Conservation (phyloP, 2,797 vertebrate genomes). For the Syncerus caffer region DNA sequence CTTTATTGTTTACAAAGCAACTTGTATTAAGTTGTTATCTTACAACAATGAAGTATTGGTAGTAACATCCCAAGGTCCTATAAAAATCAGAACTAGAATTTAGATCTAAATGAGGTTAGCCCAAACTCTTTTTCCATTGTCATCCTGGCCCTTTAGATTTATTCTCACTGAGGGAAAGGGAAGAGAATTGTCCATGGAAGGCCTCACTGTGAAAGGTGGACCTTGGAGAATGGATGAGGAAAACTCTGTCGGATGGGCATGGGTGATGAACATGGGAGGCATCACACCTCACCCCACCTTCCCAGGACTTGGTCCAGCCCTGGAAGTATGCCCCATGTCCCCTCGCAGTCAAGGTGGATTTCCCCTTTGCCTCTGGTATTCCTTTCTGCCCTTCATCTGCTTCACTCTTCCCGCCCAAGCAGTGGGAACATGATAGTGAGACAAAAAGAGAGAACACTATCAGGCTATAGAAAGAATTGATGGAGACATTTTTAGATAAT, state of each 20-base stretch:
- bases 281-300: not conserved
- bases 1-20: not conserved
- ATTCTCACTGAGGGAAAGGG: not conserved
- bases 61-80: not conserved
- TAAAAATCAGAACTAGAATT: not conserved
- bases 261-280: fast-evolving
- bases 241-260: not conserved
- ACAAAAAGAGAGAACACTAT: not conserved
- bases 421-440: not conserved
- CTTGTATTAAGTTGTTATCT: not conserved
- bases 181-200: not conserved
- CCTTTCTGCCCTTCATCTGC: not conserved
- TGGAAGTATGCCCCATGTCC: not conserved
- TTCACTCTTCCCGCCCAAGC: not conserved
- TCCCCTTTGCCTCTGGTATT: not conserved
- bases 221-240: not conserved
- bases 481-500: not conserved
- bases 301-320: too few species aligned
- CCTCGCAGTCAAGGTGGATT: not conserved
- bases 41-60: not conserved
- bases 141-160: not conserved
- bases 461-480: not conserved
- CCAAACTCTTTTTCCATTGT: not conserved
- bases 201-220: not conserved
- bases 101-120: not conserved